Evolutionary conservation across 37 sponge, comb jelly and placozoan species (phyloP).

Genomic region (Cladorhizidae sp.): DNA sequence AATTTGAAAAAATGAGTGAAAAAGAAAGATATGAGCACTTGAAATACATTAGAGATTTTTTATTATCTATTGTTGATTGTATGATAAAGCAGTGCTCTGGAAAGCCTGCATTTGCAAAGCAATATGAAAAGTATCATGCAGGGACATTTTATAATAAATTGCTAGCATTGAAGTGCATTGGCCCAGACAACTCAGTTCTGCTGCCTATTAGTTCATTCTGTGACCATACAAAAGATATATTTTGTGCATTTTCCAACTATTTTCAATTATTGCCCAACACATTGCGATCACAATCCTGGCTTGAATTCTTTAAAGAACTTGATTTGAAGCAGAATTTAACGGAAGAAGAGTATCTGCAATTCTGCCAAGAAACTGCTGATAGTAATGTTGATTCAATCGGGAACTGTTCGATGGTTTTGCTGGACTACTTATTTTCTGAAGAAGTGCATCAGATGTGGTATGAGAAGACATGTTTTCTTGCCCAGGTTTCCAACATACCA

Average conservation of each 20-base stretch:
- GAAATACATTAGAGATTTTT: constrained; percentile 37
- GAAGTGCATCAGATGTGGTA: neutral
- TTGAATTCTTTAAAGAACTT: neutral
- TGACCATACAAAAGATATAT: neutral
- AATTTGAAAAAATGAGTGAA: constrained; percentile 24
- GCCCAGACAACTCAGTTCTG: neutral
- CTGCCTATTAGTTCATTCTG: neutral
- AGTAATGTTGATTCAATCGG: neutral
- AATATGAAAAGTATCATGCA: neutral
- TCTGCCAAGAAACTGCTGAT: neutral
- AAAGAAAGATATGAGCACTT: constrained; percentile 41
- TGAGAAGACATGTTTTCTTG: neutral
- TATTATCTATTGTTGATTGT: neutral
- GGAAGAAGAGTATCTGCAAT: neutral
- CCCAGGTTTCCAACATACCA: neutral
- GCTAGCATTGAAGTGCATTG: neutral
- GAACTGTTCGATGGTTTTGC: neutral
- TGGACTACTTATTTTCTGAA: neutral
- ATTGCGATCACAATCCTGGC: neutral
- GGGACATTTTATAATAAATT: neutral
- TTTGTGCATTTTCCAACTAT: neutral
- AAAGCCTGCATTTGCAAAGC: neutral
- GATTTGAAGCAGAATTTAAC: neutral
- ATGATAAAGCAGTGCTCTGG: neutral
- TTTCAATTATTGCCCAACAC: neutral